phyloP scores from a whole-genome alignment of 2,888 invertebrate species.

The Pantelozetes paolii region DNA sequence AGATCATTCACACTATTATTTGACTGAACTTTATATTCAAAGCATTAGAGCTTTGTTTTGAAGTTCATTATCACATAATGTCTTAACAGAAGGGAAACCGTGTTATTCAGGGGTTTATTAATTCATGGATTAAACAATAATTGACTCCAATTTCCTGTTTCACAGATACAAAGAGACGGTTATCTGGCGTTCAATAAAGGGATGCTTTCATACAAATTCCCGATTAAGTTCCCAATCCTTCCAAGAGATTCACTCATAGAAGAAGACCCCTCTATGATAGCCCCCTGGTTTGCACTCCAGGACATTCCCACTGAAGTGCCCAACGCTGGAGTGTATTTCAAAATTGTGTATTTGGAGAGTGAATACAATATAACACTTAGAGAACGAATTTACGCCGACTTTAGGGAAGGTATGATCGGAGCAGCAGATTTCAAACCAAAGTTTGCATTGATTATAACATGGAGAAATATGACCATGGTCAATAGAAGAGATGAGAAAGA shows the following conservation, averaged over 20 bases:
- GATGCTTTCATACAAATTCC: constrained; percentile 72
- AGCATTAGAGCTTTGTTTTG: background rate
- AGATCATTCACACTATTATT: constrained; percentile 10
- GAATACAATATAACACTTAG: constrained; percentile 45
- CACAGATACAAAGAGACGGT: constrained; percentile 71
- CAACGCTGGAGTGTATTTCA: constrained; percentile 71
- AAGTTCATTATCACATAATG: background rate
- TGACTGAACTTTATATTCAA: background rate
- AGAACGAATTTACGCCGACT: constrained; percentile 48
- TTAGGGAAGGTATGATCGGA: constrained; percentile 58
- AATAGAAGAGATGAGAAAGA: constrained; percentile 42
- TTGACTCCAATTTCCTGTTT: constrained; percentile 45
- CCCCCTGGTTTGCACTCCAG: constrained; percentile 61
- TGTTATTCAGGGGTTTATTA: constrained; percentile 5
- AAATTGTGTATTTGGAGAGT: constrained; percentile 52
- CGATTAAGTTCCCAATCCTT: constrained; percentile 69
- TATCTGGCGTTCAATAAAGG: constrained; percentile 86
- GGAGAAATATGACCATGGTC: constrained; percentile 92
- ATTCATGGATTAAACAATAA: background rate
- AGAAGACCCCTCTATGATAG: constrained; percentile 88
- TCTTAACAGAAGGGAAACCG: background rate
- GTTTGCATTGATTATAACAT: constrained; percentile 82
- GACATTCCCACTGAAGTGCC: constrained; percentile 54
- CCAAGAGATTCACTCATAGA: constrained; percentile 70
- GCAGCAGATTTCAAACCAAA: constrained; percentile 85